phyloP scores from a whole-genome alignment of 2,113 vertebrate species.

The Pao palembangensis region DNA sequence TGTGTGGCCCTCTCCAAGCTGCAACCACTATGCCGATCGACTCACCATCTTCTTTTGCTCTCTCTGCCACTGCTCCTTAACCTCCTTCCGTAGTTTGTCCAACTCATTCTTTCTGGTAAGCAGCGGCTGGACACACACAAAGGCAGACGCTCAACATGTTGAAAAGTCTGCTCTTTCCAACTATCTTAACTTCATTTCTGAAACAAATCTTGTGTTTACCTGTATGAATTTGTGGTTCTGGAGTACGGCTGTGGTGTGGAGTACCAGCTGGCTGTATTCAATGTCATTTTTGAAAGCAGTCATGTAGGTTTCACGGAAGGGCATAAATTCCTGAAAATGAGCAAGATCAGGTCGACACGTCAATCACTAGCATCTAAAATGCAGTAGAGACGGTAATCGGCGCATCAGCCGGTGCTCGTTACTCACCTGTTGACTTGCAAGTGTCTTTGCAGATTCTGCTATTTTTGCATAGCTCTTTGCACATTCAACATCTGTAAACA shows the following conservation, averaged over 20 bases:
- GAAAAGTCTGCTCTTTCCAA: constrained; percentile 7
- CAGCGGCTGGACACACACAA: constrained; percentile 79
- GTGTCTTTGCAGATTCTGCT: constrained; percentile 88
- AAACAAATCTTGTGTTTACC: constrained; percentile 68
- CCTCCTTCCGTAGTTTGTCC: constrained; percentile 93
- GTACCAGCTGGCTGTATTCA: constrained; percentile 85
- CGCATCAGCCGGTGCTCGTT: background rate
- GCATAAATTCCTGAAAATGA: constrained; percentile 88
- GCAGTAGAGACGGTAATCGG: background rate
- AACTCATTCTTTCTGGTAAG: constrained; percentile 89
- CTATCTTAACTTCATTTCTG: background rate
- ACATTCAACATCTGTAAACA: constrained; percentile 85
- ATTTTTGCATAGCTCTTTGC: constrained; percentile 91
- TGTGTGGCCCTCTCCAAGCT: constrained; percentile 10
- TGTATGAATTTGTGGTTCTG: constrained; percentile 95
- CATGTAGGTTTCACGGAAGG: constrained; percentile 87
- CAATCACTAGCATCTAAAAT: background rate
- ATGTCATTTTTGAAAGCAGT: constrained; percentile 88
- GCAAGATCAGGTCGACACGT: constrained; percentile 6
- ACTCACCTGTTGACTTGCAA: constrained; percentile 86
- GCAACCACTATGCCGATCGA: background rate
- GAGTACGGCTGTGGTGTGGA: constrained; percentile 85
- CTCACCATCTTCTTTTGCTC: constrained; percentile 93
- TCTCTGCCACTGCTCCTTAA: constrained; percentile 97
- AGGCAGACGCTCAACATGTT: background rate